Evolutionary conservation across 92 coral and sea anemone genomes (phyloP).

Genomic region (Epizoanthus rinbou): DNA sequence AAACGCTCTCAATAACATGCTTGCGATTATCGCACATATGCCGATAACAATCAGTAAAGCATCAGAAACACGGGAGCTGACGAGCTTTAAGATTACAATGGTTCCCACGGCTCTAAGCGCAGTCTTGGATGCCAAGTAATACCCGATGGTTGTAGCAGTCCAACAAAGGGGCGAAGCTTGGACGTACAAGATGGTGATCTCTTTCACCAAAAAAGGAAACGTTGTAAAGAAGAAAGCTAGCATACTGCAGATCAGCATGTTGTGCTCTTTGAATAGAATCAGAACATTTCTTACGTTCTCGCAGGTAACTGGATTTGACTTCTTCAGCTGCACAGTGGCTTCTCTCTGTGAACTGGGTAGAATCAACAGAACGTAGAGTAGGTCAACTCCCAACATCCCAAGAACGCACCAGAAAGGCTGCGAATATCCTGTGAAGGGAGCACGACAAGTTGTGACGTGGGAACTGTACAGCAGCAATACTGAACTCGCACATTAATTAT

Average conservation of each 20-base stretch:
- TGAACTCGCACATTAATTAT: too few species aligned
- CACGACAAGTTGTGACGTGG: too few species aligned
- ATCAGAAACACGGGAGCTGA: constrained; percentile 51
- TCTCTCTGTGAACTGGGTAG: constrained; percentile 54
- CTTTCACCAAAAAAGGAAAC: constrained; percentile 42
- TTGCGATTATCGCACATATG: constrained; percentile 20
- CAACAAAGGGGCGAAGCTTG: constrained; percentile 66
- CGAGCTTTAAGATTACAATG: constrained; percentile 44
- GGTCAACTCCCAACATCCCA: constrained; percentile 30
- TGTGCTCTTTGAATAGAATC: constrained; percentile 35
- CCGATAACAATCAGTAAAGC: constrained; percentile 50
- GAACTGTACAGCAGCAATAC: too few species aligned
- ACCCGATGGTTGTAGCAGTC: constrained; percentile 50
- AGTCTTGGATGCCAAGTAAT: constrained; percentile 44
- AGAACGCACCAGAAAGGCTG: constrained; percentile 67
- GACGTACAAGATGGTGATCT: constrained; percentile 49
- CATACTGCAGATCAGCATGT: constrained; percentile 26
- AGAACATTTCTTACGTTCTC: constrained; percentile 32
- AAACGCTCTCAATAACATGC: constrained; percentile 47
- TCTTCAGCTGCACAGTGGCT: constrained; percentile 27
- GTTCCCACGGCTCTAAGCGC: constrained; percentile 42
- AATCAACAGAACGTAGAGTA: constrained; percentile 47
- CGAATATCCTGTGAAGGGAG: constrained; percentile 49
- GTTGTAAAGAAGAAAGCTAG: constrained; percentile 51
- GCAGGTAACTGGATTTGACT: constrained; percentile 25